Evolutionary conservation across 2,797 vertebrate genomes (phyloP), one percentile per base, ranked within the genome.

Genomic region (Phylloscopus collybita): DNA sequence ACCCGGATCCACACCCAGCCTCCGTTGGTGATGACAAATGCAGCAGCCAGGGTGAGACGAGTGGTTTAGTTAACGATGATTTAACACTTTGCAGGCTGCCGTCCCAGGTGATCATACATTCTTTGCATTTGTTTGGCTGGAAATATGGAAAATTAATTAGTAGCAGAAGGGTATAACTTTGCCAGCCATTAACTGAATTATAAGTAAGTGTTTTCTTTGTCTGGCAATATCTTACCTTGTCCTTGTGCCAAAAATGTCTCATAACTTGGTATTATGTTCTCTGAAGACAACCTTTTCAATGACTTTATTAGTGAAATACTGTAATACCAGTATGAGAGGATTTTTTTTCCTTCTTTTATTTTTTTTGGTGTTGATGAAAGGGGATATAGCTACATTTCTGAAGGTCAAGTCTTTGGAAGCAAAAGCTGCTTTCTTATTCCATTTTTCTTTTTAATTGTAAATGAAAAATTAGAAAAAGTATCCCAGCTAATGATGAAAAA

Each of bases 111-210:
- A 75, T 90, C 93, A 59, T 76, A 71, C 13, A 78, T 72, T 70
- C 29, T 29, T 89, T 2, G 1, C 44, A 17, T 90, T 90, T 50
- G 14, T 83, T 93, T 95, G 90, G 81, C 80, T 96, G 70, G 66
- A 75, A 92, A 88, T 88, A 89, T 53, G 87, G 94, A 95, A 97
- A 96, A 88, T 92, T 92, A 96, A 93, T 97, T 95, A 94, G 62
- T 59, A 84, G 64, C 80, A 93, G 75, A 88, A 91, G 45, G 76
- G 34, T 85, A 80, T 71, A 92, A 67, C 73, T 91, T 95, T 80
- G 80, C 85, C 85, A 94, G 60, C 53, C 74, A 92, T 93, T 94
- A 95, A 89, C 72, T 76, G 59, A 92, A 94, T 88, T 76, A 80
- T 92, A 95, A 82, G 61, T 70, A 78, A 92, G 69, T 60, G 61